Evolutionary conservation across 2,888 invertebrate genomes (phyloP).

Genomic region (Tiphia femorata): DNA sequence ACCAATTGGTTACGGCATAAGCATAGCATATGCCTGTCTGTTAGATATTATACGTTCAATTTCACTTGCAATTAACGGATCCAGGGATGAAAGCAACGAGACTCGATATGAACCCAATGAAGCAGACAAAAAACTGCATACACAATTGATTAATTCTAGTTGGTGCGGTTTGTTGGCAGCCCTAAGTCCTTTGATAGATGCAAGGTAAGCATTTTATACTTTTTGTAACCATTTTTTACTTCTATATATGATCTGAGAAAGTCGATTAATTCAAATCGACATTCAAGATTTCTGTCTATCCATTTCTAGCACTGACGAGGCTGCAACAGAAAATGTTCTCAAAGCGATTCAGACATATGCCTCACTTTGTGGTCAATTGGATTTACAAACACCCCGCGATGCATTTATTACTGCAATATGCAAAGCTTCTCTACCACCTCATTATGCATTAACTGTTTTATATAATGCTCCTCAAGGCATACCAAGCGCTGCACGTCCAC

Average conservation of each 20-base stretch:
- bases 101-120: conserved; percentile 68
- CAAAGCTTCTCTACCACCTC: conserved; percentile 95
- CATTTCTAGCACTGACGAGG: conserved; percentile 95
- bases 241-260: conserved; percentile 3
- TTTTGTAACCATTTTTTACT: conserved; percentile 6
- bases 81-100: conserved; percentile 67
- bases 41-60: conserved; percentile 92
- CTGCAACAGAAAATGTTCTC: conserved; percentile 90
- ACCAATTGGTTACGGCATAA: conserved; percentile 98
- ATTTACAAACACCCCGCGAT: conserved; percentile 85
- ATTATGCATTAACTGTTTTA: conserved; percentile 92
- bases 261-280: too few relatives aligned
- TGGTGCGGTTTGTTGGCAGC: conserved; percentile 96
- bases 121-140: conserved; percentile 71
- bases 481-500: conserved; percentile 60
- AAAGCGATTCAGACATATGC: conserved; percentile 93
- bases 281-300: too few relatives aligned
- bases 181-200: conserved; percentile 91
- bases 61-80: conserved; percentile 79
- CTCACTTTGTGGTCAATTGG: conserved; percentile 88
- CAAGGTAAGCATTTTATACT: conserved; percentile 72
- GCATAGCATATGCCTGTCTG: conserved; percentile 93
- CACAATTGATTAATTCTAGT: conserved; percentile 90
- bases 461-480: conserved; percentile 75
- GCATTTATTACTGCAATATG: conserved; percentile 96